Evolutionary conservation across 2,797 vertebrate species (phyloP).

Genomic region (Enteromius afrohamiltoni): DNA sequence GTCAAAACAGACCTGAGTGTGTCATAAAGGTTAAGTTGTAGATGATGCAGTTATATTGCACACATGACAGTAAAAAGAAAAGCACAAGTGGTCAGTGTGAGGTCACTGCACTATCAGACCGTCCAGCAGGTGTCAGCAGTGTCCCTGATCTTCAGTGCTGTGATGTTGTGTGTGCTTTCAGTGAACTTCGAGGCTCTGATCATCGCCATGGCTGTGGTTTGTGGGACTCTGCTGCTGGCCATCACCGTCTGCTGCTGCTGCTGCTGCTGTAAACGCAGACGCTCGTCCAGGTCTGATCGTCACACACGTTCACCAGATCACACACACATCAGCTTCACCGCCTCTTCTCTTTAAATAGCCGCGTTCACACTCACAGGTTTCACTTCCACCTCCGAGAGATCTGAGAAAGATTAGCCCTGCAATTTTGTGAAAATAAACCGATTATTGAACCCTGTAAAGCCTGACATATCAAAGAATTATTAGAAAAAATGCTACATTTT

Average conservation of each 20-base stretch:
- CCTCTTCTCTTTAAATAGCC: neutral
- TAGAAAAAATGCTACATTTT: too few relatives aligned
- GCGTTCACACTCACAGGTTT: neutral
- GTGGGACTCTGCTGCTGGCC: constrained; percentile 76
- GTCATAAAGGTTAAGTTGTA: neutral
- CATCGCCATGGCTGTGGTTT: constrained; percentile 81
- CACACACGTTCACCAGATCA: neutral
- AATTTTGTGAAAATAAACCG: neutral
- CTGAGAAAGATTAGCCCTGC: neutral
- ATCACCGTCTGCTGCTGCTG: constrained; percentile 83
- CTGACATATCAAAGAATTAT: neutral
- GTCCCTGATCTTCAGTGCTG: neutral
- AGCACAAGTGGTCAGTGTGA: neutral
- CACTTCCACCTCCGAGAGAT: neutral
- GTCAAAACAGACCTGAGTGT: neutral
- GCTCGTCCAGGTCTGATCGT: constrained; percentile 72
- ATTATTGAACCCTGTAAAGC: neutral
- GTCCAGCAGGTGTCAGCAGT: constrained; percentile 64
- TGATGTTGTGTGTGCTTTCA: constrained; percentile 60
- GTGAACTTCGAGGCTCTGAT: constrained; percentile 89
- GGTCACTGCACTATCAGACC: neutral
- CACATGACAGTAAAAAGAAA: neutral
- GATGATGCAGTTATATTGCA: neutral
- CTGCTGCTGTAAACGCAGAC: constrained; percentile 75
- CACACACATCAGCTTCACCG: neutral